Evolutionary conservation across 2,888 invertebrate species (phyloP), one percentile per base, ranked within the genome.

Genomic region (Plagodis dolabraria): DNA sequence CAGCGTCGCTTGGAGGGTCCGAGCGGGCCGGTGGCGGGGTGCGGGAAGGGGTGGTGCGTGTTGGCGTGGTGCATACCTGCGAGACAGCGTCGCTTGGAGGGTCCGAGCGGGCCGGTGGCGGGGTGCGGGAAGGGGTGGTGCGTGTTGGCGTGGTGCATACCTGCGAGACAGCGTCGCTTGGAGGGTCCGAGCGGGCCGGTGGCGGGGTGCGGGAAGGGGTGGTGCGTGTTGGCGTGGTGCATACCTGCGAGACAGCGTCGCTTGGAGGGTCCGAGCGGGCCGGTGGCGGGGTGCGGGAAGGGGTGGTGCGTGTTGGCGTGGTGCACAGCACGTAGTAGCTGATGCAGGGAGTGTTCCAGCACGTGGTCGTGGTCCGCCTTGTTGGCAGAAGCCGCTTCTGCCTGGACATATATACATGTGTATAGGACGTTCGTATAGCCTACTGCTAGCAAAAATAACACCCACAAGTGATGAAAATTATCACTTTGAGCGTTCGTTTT

Each of bases 261-360:
- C 85, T 98, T 98, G 69, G 97, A 97, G n/a, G 98, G 97, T 0
- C 99, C 99, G 11, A 99, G 93, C 0, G 98, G 97, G 0, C 98
- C 98, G 38, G 98, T 98, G 33, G 98, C 96, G 5, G 99, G 99
- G 93, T 98, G 98, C 0, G 99, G 98, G 90, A 98, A 97, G 6
- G 98, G 97, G 87, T 98, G 97, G 89, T 98, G 97, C 6, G 98
- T 97, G 87, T 98, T 98, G 76, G 96, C 96, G 83, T 97, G 96
- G 86, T 99, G 99, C 9, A 98, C 97, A 76, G 98, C 98, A 22
- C 99, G 94, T 57, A 99, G 91, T 59, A 99, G 89, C 85, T 99
- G 99, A 88, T 99, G 99, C 59, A 99, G 89, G 0, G 98, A 98
- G 83, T 99, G 99, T 82, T 99, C 99, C 68, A 99, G 87, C n/a